phyloP scores from a whole-genome alignment of 2,888 invertebrate genomes.

The Podotricha telesiphe region DNA sequence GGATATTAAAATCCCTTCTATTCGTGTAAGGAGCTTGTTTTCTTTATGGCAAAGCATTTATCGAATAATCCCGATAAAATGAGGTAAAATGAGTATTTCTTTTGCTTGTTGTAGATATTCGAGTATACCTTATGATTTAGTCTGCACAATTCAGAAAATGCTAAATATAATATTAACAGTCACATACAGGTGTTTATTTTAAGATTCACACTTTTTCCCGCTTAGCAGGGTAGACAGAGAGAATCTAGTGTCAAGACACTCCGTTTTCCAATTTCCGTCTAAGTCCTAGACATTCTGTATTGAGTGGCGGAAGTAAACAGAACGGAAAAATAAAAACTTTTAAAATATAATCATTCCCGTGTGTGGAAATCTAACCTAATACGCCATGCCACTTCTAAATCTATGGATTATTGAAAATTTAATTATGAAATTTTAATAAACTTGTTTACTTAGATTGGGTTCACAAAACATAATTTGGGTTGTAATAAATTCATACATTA shows the following conservation, averaged over 20 bases:
- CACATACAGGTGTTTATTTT: background rate
- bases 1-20: slow-evolving; percentile 82
- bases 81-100: slow-evolving; percentile 50
- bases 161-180: background rate
- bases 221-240: no score
- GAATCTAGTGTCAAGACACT: no score
- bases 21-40: slow-evolving; percentile 81
- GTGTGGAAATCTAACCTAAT: no score
- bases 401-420: no score
- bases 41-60: slow-evolving; percentile 67
- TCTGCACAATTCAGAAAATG: background rate
- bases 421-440: slow-evolving; percentile 11
- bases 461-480: background rate
- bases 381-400: no score
- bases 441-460: slow-evolving; percentile 7
- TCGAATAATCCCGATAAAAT: slow-evolving; percentile 68
- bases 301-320: no score
- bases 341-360: no score
- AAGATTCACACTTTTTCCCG: no score
- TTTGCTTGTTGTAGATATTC: slow-evolving; percentile 5
- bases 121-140: slow-evolving; percentile 1
- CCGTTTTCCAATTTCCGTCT: no score
- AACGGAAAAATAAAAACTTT: no score
- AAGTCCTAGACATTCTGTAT: no score
- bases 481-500: slow-evolving; percentile 25